Evolutionary conservation across 2,113 vertebrate species (phyloP), one percentile per base, ranked within the genome.

Genomic region (Struthio camelus): DNA sequence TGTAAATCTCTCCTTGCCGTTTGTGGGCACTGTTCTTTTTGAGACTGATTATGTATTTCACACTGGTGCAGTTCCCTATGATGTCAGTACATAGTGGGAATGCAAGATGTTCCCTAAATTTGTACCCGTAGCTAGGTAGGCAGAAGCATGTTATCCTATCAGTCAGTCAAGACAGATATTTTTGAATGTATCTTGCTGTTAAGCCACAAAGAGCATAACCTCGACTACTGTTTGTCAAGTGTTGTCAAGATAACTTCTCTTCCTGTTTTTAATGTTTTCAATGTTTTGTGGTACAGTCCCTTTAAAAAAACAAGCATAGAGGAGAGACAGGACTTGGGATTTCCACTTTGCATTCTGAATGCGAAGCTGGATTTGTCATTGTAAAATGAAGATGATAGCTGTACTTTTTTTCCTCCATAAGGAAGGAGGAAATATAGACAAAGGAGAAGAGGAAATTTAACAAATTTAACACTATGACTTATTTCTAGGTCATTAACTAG

Each of bases 1-100:
- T 89, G 85, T 85, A 87, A 94, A 97, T 83, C 75, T 76, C 77
- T 91, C 79, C 78, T 46, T 89, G 78, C 81, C 19, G 5, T 85
- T 53, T 64, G 87, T 94, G 95, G 87, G 89, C 87, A 90, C 2
- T 1, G 34, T 61, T 88, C 71, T 93, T 70, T 89, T 34, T 4
- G 30, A 53, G 88, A 51, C 72, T 0, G 0, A 40, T 15, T n/a
- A 54, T 36, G 53, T 53, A 3, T 83, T 80, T 75, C 87, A 65
- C 46, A 13, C 36, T 32, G 54, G 14, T 79, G 61, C 69, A 54
- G 46, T 18, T n/a, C 54, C 64, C 28, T 72, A 32, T 32, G 65
- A 46, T 66, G 58, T 16, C 78, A 58, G 46, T 56, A 64, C 75
- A 59, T 48, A 72, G 71, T 82, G 71, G 53, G n/a, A 90, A 90